Evolutionary conservation across 2,113 vertebrate species (phyloP), one percentile per base, ranked within the genome.

Genomic region (Calonectris borealis): DNA sequence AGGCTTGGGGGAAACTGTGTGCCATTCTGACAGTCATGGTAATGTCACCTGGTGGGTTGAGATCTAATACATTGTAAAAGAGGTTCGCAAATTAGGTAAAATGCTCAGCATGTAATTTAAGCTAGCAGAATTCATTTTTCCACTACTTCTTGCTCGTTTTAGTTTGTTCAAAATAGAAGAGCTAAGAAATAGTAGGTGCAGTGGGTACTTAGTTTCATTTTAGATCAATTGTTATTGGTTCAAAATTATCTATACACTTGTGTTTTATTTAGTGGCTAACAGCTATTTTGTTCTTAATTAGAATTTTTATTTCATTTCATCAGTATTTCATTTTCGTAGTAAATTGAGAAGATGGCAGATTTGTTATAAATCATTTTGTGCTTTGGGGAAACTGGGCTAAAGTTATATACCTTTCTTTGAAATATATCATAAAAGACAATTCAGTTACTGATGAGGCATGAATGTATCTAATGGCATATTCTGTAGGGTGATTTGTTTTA

Each of bases 401-500:
- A 88, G 70, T 97, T 94, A 75, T 77, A 96, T 71, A 95, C 79
- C 89, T 96, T 98, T 98, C 92, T 97, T 97, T 96, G 85, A 98
- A 98, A 98, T 98, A 98, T 98, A 97, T 98, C 98, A 97, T 98
- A 98, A 98, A 98, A 98, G 97, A 99, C 98, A 98, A 98, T 98
- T 98, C 98, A 72, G 97, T 98, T 98, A 98, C 98, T 98, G 99
- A 99, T 99, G 99, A 99, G 98, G 99, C 98, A 98, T 99, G 98
- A 98, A 98, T 98, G 97, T 97, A 98, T 98, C 96, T 98, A 97
- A 98, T 97, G 97, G 98, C 94, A 96, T 98, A 97, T 98, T 98
- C 97, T 98, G 98, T 98, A 97, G 98, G 97, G 97, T 98, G 98
- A 99, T 99, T 99, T 98, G 99, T 99, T 99, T 98, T 99, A 99